Evolutionary conservation across 2,888 invertebrate species (phyloP), one percentile per base, ranked within the genome.

Genomic region (Drosophila paramelanica): DNA sequence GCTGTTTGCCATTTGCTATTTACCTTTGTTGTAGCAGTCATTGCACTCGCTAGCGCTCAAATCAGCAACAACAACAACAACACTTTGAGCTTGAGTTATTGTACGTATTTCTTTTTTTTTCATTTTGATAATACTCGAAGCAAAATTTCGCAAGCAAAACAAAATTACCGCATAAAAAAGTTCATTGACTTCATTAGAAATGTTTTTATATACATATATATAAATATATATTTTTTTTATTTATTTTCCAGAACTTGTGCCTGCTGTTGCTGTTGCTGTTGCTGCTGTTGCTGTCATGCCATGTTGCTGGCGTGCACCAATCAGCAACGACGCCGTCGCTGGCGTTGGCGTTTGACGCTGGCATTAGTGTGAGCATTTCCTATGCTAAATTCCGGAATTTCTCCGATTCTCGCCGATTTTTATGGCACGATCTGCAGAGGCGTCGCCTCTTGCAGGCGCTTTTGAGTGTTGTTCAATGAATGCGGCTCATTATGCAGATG

Each of bases 91-190:
- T 75, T 51, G 68, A 72, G 53, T 72, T 79, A 45, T 78, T 70
- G 64, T 69, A 51, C 36, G 50, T 51, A 14, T 13, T 31, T 51
- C 43, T 55, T 57, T 51, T 43, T 65, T 57, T 55, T 57, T 51
- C 41, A 45, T 65, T 57, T 60, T 81, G 73, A 88, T 84, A 88
- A 88, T 85, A 61, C 79, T 79, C 66, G 55, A 67, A 68, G 51
- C 70, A 50, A 82, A 86, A 84, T 73, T 80, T 87, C 45, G 80
- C 74, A 55, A 67, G 69, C 62, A 43, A 61, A 62, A 81, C 7
- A 71, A 85, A 88, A 89, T 87, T 89, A 88, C 84, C 88, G 89
- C 90, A 89, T 90, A 80, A 71, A 75, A 81, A 78, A 89, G 88
- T 88, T 89, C 88, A 85, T 83, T 89, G 88, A 89, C 86, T 80